Percentiles rank a stretch among this genome's conserved stretches.
Conservation (phyloP, 2,888 invertebrate genomes). For the Deilephila elpenor region DNA sequence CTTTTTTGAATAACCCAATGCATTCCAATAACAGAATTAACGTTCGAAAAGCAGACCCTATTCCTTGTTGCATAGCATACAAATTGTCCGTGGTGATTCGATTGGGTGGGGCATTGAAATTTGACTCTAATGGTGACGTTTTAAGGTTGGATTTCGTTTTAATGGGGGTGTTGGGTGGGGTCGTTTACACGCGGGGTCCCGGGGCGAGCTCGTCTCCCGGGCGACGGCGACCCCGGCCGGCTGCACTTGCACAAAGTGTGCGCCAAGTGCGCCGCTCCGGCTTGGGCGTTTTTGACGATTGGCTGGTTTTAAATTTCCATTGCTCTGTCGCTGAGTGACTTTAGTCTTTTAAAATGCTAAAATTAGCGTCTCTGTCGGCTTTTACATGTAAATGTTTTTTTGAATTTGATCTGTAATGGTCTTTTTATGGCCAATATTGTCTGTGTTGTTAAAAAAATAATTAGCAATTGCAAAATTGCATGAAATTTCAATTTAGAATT, state of each 20-base stretch:
- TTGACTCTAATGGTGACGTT: conserved; percentile 38
- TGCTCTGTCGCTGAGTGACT: conserved; percentile 33
- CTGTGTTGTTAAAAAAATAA: too few relatives aligned
- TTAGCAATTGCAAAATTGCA: too few relatives aligned
- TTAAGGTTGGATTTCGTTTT: conserved; percentile 48
- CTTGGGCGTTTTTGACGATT: conserved; percentile 51
- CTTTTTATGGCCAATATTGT: not conserved
- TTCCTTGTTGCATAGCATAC: conserved; percentile 75
- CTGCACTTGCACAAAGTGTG: conserved; percentile 71
- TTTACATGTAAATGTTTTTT: not conserved
- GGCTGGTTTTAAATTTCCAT: conserved; percentile 51
- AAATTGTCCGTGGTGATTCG: conserved; percentile 58
- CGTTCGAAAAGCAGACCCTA: conserved; percentile 77
- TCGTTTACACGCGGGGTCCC: conserved; percentile 67
- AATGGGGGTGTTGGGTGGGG: conserved; percentile 45
- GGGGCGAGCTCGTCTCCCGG: conserved; percentile 78
- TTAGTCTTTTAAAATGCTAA: conserved; percentile 17
- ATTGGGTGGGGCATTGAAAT: conserved; percentile 31
- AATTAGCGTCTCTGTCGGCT: not conserved
- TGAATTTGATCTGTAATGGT: not conserved
- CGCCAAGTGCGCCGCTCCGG: conserved; percentile 59
- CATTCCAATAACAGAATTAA: conserved; percentile 72
- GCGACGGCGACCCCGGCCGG: conserved; percentile 60
- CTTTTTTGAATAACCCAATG: conserved; percentile 39
- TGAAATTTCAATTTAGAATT: too few relatives aligned